These are phyloP conservation scores for Acipenser oxyrinchus DNA, from an alignment of 2,797 vertebrate species.

Conservation along the genomic window DNA sequence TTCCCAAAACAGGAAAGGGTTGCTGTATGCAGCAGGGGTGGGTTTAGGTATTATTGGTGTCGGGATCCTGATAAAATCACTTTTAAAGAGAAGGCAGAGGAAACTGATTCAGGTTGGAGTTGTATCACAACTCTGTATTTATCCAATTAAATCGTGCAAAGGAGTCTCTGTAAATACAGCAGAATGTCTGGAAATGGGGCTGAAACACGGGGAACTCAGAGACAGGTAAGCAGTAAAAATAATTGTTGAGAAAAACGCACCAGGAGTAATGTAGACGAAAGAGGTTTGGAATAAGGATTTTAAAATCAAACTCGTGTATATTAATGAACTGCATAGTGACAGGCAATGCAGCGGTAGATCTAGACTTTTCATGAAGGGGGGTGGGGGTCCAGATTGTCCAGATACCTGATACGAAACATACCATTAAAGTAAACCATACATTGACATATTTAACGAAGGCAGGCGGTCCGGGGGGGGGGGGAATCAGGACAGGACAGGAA, in stretches of 20 bases:
- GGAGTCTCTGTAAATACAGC: conserved; percentile 58
- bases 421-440: too few species aligned
- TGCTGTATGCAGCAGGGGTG: conserved; percentile 37
- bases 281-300: too few species aligned
- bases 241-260: too few species aligned
- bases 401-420: too few species aligned
- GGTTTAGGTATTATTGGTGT: conserved; percentile 41
- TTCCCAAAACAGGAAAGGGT: conserved; percentile 23
- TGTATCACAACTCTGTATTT: conserved; percentile 68
- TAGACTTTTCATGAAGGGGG: background rate
- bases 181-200: conserved; percentile 59
- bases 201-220: conserved; percentile 66
- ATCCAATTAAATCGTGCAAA: conserved; percentile 82
- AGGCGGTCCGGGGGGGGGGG: too few species aligned
- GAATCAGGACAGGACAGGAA: too few species aligned
- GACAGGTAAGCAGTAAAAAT: conserved; percentile 67
- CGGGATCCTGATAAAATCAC: conserved; percentile 39
- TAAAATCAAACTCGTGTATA: background rate
- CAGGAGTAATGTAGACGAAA: too few species aligned
- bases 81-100: conserved; percentile 32
- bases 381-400: background rate
- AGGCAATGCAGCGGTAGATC: background rate
- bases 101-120: conserved; percentile 61
- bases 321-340: background rate
- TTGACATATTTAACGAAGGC: too few species aligned